Percentiles rank a stretch among this genome's conserved stretches.
Evolutionary conservation across 2,113 vertebrate species (phyloP).

Genomic region (Lichenostomus cassidix): DNA sequence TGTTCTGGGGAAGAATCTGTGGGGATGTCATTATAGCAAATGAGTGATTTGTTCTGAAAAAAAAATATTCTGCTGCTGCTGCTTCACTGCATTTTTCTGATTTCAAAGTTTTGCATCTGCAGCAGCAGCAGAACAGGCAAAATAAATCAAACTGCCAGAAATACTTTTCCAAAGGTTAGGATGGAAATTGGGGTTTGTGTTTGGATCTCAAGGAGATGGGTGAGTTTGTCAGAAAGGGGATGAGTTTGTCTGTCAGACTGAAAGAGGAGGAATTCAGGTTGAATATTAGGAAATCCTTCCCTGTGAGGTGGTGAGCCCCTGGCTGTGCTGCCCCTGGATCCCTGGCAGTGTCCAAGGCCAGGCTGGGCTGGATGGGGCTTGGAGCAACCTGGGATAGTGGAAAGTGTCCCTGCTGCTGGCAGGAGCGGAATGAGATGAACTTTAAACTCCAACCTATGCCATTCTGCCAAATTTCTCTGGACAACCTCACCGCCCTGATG

Average conservation of each 20-base stretch:
- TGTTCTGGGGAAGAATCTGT: background rate
- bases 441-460: background rate
- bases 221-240: background rate
- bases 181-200: background rate
- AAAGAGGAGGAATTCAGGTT: background rate
- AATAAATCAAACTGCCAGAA: constrained; percentile 34
- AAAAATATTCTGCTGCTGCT: background rate
- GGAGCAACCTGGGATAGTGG: accelerated
- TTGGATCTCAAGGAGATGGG: background rate
- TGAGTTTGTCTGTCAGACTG: background rate
- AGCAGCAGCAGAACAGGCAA: background rate
- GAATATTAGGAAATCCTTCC: background rate
- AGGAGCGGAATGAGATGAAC: accelerated
- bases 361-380: accelerated
- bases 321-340: background rate
- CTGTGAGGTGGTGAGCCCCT: accelerated
- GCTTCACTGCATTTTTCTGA: background rate
- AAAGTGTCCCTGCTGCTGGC: background rate
- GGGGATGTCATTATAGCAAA: background rate
- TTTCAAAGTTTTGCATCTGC: constrained; percentile 19
- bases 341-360: accelerated
- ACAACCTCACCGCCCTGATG: background rate
- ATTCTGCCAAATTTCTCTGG: background rate
- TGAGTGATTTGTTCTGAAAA: background rate
- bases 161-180: background rate